Base-by-base conservation (phyloP, 1,140 invertebrate species). In the Heliconius himera region DNA sequence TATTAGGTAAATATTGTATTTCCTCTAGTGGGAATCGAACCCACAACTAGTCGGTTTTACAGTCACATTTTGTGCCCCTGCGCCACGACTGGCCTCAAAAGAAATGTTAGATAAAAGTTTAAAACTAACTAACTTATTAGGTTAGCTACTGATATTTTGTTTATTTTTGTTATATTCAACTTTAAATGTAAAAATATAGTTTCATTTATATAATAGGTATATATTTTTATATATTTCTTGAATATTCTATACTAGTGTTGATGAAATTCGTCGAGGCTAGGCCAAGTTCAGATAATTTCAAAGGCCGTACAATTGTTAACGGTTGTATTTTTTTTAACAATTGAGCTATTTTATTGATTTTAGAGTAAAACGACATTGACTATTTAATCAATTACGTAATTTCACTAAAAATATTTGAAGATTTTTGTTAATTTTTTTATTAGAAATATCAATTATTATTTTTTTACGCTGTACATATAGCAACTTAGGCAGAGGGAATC, bases 231-330 rank as follows among this genome's bases (percentile, higher is more conserved):
- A 66, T 29, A 66, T 29, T 66, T 66, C 36, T 49, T 18, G 72
- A 46, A 49, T 73, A 73, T 41, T 73, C 71, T 73, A 9, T 73
- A 38, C 4, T 20, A 73, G 6, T 73, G 41, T 82, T 81, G 70
- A 77, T 66, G 60, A 66, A 66, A 71, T 78, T 79, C 60, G 54
- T 20, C 82, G 78, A 85, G 83, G 81, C 80, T 82, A 85, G 86
- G 88, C 84, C 88, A 89, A 89, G 86, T 87, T 87, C 85, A 81
- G 76, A 75, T 72, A 41, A 76, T 29, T n/a, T 20, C 38, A 77
- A 83, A 89, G 88, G 86, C 83, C 82, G 72, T 26, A 79, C 72
- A 20, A 89, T 89, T 88, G 80, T 85, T 76, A 70, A 84, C 85
- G 84, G 66, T 77, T 73, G 66, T 26, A 71, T 84, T 82, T 84